Evolutionary conservation across 2,113 vertebrate genomes (phyloP).

Genomic region (Eonycteris spelaea): DNA sequence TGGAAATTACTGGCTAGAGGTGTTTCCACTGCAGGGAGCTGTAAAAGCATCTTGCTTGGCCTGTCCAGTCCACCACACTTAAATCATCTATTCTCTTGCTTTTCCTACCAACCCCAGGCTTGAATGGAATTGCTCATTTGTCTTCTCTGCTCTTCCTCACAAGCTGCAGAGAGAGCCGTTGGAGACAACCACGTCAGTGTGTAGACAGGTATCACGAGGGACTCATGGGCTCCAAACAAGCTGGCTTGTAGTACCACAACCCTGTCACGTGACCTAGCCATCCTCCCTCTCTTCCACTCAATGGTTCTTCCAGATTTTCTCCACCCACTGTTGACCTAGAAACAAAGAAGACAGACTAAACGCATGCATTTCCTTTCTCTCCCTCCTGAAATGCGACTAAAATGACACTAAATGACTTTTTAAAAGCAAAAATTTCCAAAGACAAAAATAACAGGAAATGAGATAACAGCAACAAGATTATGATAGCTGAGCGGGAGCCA

Average conservation of each 20-base stretch:
- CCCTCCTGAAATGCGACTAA: neutral
- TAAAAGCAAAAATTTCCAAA: constrained; percentile 18
- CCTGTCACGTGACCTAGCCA: neutral
- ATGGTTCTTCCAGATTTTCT: neutral
- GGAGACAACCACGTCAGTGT: neutral
- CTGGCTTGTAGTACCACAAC: neutral
- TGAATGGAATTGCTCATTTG: neutral
- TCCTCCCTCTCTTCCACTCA: neutral
- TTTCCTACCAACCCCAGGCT: neutral
- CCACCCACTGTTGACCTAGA: neutral
- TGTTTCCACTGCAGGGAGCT: neutral
- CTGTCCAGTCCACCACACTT: neutral
- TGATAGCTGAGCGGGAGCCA: neutral
- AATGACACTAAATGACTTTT: neutral
- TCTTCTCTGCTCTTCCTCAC: neutral
- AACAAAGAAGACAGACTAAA: neutral
- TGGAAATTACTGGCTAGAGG: neutral
- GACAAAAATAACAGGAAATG: neutral
- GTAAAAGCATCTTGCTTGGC: neutral
- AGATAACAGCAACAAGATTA: neutral
- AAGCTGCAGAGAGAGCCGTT: neutral
- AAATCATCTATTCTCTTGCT: neutral
- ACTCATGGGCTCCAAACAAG: neutral
- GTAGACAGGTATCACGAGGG: neutral
- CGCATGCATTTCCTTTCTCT: neutral